These are phyloP conservation scores for Periphyllus acericola DNA, from an alignment of 2,888 invertebrate species.

Conservation along the genomic window DNA sequence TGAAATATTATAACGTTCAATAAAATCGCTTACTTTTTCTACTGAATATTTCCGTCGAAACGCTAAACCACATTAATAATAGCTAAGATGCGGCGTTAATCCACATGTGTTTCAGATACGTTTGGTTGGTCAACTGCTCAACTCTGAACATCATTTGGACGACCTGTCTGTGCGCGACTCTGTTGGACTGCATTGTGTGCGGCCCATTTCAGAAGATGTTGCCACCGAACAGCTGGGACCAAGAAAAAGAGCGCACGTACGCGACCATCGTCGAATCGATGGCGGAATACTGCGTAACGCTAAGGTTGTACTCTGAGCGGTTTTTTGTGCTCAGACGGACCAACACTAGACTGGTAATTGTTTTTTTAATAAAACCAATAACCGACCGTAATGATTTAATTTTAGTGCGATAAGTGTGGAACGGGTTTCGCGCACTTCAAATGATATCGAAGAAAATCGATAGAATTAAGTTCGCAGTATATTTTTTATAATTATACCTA, in stretches of 20 bases:
- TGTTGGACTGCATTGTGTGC: slow-evolving; percentile 36
- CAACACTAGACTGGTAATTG: slow-evolving; percentile 13
- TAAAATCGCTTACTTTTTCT: too few species aligned
- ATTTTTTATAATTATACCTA: too few species aligned
- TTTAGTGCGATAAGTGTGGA: too few species aligned
- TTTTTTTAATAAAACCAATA: too few species aligned
- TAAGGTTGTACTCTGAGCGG: background rate
- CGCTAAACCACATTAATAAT: background rate
- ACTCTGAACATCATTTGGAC: slow-evolving; percentile 22
- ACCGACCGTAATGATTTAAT: too few species aligned
- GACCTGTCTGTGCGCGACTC: background rate
- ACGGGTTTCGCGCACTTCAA: too few species aligned
- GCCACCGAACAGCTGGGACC: slow-evolving; percentile 23
- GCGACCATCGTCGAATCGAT: background rate
- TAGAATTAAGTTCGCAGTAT: too few species aligned
- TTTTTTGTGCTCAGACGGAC: slow-evolving; percentile 40
- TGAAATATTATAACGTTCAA: too few species aligned
- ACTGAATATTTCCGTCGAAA: too few species aligned
- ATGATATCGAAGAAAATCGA: too few species aligned
- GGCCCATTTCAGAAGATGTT: slow-evolving; percentile 2
- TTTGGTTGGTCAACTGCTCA: slow-evolving; percentile 38
- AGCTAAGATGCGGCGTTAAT: background rate
- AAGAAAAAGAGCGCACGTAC: slow-evolving; percentile 23
- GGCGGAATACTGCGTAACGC: background rate
- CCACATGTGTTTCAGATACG: slow-evolving; percentile 17